Evolutionary conservation across 2,888 invertebrate species (phyloP), one percentile per base, ranked within the genome.

Genomic region (Himalopsyche anomala): DNA sequence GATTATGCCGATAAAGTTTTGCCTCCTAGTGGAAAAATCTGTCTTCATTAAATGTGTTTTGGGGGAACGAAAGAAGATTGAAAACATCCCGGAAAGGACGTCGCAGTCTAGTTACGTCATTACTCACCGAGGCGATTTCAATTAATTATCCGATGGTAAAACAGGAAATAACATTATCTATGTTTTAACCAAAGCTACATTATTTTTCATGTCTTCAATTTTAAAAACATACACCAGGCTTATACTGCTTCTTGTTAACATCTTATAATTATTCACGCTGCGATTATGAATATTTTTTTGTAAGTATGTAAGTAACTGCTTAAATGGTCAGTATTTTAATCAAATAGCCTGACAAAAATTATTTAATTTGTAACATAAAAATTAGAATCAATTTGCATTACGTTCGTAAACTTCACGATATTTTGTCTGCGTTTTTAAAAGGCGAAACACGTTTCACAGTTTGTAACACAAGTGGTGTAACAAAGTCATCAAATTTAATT

Each of bases 1-100:
- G 74, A 74, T 74, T 74, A 74, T 74, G 74, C 74, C 36, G 74
- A 74, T 74, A 74, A 74, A 74, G 74, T 74, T 74, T 74, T 74
- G 28, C 74, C 28, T 74, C 74, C 74, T 36, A 36, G 74, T 36
- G 74, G 74, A 74, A 74, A 74, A 74, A 74, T 74, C 74, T 38
- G 74, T 74, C 74, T 74, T 74, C 74, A 74, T 74, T 74, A 74
- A 74, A 74, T 36, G 38, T 74, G 36, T 74, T 74, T 74, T 36
- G 74, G 74, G 74, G 38, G 74, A 74, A 5, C 28, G 51, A 5
- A 51, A 51, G 15, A 15, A 51, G 51, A 51, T 51, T 51, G 51
- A 51, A 51, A 51, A 51, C 51, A 51, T 51, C 51, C 51, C 36
- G 74, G 36, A 12, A 36, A 74, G 74, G 36, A 12, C 74, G 74